These are phyloP conservation scores for Trichonephila clavipes DNA, from an alignment of 1,140 invertebrate genomes.

Conservation along the genomic window DNA sequence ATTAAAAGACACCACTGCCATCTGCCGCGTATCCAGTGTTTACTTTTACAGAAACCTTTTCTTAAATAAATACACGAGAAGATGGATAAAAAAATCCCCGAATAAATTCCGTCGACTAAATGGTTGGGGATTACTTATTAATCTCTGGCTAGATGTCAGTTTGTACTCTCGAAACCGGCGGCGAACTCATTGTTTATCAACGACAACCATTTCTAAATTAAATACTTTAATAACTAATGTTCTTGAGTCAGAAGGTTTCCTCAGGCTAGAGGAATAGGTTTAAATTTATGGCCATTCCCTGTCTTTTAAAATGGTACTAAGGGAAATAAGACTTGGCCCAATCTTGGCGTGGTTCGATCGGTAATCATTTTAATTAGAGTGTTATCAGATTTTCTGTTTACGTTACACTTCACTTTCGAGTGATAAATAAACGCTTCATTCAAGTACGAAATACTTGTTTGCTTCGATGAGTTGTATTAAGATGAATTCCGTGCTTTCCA, in stretches of 20 bases:
- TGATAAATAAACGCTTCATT: neutral
- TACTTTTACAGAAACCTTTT: neutral
- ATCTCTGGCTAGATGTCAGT: neutral
- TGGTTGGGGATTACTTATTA: neutral
- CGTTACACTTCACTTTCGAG: neutral
- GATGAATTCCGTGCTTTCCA: neutral
- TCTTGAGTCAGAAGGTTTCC: neutral
- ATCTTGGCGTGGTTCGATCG: neutral
- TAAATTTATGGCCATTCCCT: neutral
- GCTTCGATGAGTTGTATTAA: neutral
- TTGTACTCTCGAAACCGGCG: neutral
- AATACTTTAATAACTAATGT: neutral
- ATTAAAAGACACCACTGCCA: neutral
- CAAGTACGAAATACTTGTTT: neutral
- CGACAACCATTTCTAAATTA: neutral
- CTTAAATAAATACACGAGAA: neutral
- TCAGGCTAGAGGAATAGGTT: neutral
- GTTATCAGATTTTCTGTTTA: neutral
- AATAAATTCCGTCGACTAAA: neutral
- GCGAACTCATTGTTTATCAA: neutral
- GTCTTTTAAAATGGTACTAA: neutral
- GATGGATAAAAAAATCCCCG: neutral
- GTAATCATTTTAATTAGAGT: neutral
- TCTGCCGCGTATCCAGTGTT: neutral
- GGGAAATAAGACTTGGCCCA: neutral